Conservation (phyloP, 1,140 invertebrate genomes). For the Calephelis nemesis region DNA sequence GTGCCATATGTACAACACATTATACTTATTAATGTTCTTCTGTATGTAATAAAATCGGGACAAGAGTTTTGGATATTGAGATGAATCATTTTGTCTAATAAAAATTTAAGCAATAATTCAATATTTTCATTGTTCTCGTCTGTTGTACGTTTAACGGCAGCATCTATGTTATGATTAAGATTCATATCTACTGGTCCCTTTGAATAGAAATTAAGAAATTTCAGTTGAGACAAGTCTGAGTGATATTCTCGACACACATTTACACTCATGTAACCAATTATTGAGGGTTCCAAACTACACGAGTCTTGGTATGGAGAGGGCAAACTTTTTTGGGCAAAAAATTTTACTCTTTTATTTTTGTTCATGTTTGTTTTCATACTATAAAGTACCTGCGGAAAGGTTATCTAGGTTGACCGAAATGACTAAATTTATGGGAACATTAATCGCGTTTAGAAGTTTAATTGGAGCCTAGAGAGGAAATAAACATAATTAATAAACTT, state of each 20-base stretch:
- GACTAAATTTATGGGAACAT: too few relatives aligned
- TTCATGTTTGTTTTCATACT: too few relatives aligned
- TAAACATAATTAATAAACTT: too few relatives aligned
- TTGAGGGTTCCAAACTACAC: constrained; percentile 33
- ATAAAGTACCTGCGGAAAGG: too few relatives aligned
- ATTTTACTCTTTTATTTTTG: too few relatives aligned
- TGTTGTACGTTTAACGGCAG: constrained; percentile 49
- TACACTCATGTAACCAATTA: constrained; percentile 71
- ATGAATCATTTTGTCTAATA: constrained; percentile 39
- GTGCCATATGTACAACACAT: constrained; percentile 82
- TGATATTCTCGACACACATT: constrained; percentile 50
- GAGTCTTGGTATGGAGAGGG: neutral
- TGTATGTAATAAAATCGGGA: constrained; percentile 81
- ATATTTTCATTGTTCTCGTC: constrained; percentile 54
- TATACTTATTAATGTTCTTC: constrained; percentile 83
- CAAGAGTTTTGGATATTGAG: constrained; percentile 42
- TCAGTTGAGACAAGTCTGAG: constrained; percentile 61
- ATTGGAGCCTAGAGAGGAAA: too few relatives aligned
- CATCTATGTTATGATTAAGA: constrained; percentile 65
- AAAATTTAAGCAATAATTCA: constrained; percentile 67
- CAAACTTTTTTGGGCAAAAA: too few relatives aligned
- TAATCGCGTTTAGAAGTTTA: too few relatives aligned
- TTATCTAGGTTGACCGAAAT: too few relatives aligned
- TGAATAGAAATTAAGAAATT: constrained; percentile 56
- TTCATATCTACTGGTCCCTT: constrained; percentile 53